These are phyloP conservation scores for Teleogryllus oceanicus DNA, from an alignment of 2,888 invertebrate genomes.

Conservation along the genomic window DNA sequence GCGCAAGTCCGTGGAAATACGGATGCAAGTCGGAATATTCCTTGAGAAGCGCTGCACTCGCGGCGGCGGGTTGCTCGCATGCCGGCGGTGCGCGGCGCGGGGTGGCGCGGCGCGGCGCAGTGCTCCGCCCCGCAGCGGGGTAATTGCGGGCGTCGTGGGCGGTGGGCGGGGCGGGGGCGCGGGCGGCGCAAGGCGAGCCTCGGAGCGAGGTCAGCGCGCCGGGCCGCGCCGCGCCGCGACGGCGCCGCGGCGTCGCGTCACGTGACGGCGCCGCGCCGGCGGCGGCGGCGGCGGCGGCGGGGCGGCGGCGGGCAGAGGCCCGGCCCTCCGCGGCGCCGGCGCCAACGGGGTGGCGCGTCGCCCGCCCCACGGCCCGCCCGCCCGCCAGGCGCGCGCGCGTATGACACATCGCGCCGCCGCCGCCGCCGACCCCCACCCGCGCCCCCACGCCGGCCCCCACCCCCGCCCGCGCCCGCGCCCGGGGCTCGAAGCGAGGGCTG, in stretches of 20 bases:
- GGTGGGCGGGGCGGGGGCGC: background rate
- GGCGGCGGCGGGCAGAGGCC: background rate
- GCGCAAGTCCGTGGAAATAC: too few relatives aligned
- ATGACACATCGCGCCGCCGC: background rate
- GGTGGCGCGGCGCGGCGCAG: background rate
- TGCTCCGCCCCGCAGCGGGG: background rate
- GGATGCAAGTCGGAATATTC: too few relatives aligned
- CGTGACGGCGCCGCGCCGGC: background rate
- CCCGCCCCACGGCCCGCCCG: background rate
- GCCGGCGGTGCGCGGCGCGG: background rate
- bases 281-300: background rate
- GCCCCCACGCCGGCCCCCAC: background rate
- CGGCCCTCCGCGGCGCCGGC: background rate
- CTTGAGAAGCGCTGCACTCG: background rate
- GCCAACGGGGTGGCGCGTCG: background rate
- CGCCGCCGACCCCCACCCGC: background rate
- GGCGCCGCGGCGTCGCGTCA: background rate
- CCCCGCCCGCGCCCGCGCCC: background rate
- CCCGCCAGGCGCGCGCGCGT: background rate
- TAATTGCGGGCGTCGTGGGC: background rate
- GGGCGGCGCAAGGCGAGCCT: background rate
- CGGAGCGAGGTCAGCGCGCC: conserved; percentile 6
- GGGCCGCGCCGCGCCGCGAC: background rate
- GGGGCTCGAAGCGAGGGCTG: background rate
- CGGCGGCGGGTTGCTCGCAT: background rate